A percentile compares a stretch with the other conserved stretches of the same genome.
phyloP scores from a whole-genome alignment of 2,113 vertebrate genomes.

The Tinamus guttatus region DNA sequence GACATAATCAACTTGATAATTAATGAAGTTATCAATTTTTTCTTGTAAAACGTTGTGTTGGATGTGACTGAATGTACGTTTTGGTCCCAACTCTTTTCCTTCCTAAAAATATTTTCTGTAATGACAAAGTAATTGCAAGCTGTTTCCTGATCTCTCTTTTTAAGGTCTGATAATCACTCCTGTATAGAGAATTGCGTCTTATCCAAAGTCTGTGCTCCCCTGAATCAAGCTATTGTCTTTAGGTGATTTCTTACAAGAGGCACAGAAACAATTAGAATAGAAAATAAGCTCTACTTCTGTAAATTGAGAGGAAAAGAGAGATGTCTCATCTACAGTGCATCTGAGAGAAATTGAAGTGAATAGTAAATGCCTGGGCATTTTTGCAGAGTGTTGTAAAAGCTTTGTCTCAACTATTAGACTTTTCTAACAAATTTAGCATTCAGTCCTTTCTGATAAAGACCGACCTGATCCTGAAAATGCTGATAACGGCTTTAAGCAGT shows the following conservation, averaged over 20 bases:
- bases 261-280: background rate
- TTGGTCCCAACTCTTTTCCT: background rate
- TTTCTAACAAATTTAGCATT: background rate
- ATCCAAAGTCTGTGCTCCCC: background rate
- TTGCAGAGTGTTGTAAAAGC: background rate
- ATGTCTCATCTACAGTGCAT: background rate
- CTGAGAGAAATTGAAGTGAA: background rate
- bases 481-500: background rate
- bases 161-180: background rate
- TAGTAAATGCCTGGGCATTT: background rate
- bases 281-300: background rate
- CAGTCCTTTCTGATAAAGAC: background rate
- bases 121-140: background rate
- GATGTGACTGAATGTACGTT: background rate
- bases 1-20: background rate
- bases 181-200: background rate
- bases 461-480: background rate
- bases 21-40: background rate
- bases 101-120: background rate
- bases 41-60: background rate
- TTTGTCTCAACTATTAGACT: background rate
- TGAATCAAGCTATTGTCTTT: background rate
- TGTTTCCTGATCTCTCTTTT: background rate
- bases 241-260: background rate
- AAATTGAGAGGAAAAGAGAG: background rate